Evolutionary conservation across 2,888 invertebrate genomes (phyloP).

Genomic region (Epiperipatus broadwayi): DNA sequence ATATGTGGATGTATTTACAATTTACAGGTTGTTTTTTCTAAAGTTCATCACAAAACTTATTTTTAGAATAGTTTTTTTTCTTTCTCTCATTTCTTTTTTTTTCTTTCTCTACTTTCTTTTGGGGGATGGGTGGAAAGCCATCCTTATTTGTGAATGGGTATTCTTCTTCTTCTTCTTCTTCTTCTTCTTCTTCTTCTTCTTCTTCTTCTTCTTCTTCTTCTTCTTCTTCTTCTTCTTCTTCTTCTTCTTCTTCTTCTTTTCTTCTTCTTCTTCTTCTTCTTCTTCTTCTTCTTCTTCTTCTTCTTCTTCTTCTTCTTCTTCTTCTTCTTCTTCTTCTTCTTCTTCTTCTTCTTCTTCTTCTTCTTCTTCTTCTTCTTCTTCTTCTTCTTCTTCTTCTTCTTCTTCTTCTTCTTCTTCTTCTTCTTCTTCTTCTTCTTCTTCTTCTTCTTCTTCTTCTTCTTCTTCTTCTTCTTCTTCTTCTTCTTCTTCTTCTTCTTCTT

Average conservation of each 20-base stretch:
- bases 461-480: slow-evolving; percentile 8
- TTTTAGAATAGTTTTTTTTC: too few species aligned
- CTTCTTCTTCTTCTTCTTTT: slow-evolving; percentile 4
- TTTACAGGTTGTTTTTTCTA: too few species aligned
- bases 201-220: slow-evolving; percentile 4
- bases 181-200: slow-evolving; percentile 4
- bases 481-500: slow-evolving; percentile 12
- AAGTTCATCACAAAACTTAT: too few species aligned
- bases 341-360: slow-evolving; percentile 4
- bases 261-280: slow-evolving; percentile 4
- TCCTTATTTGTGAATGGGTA: background rate
- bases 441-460: slow-evolving; percentile 18
- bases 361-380: slow-evolving; percentile 4
- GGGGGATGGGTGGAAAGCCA: background rate
- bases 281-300: slow-evolving; percentile 4
- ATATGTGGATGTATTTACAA: too few species aligned
- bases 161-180: slow-evolving; percentile 4
- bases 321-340: slow-evolving; percentile 4
- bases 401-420: slow-evolving; percentile 19
- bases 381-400: slow-evolving; percentile 10
- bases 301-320: slow-evolving; percentile 4
- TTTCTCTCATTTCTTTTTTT: too few species aligned
- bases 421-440: slow-evolving; percentile 19
- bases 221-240: slow-evolving; percentile 4
- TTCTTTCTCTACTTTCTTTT: too few species aligned